Percentiles rank a stretch among this genome's conserved stretches.
phyloP scores from a whole-genome alignment of 2,797 vertebrate species.

The Urosaurus nigricauda region DNA sequence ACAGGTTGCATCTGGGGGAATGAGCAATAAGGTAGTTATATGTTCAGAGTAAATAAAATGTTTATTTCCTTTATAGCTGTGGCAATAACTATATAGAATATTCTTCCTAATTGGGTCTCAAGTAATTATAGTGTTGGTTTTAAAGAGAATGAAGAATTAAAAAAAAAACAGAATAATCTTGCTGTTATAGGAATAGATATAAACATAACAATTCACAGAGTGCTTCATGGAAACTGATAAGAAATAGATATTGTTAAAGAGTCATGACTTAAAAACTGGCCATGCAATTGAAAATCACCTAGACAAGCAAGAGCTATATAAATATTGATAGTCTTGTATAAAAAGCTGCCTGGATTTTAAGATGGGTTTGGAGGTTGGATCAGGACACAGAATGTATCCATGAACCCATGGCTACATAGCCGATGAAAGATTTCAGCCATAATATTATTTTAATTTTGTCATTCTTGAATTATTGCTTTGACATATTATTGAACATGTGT shows the following conservation, averaged over 20 bases:
- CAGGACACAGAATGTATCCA: too few relatives aligned
- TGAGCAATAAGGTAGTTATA: not conserved
- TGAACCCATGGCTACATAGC: too few relatives aligned
- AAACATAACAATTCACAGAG: not conserved
- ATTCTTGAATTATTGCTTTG: too few relatives aligned
- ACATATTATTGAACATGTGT: too few relatives aligned
- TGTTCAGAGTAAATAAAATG: not conserved
- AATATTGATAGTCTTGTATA: too few relatives aligned
- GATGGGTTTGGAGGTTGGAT: too few relatives aligned
- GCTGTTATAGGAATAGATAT: not conserved
- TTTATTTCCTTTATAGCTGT: not conserved
- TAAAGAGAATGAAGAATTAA: not conserved
- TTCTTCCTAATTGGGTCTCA: not conserved
- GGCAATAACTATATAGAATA: not conserved
- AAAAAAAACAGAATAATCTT: not conserved
- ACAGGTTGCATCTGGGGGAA: not conserved
- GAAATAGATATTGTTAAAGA: not conserved
- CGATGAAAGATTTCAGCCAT: too few relatives aligned
- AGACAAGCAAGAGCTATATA: not conserved
- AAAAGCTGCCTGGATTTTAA: too few relatives aligned
- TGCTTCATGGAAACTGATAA: not conserved
- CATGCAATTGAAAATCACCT: not conserved
- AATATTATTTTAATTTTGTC: too few relatives aligned
- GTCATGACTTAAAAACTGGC: not conserved
- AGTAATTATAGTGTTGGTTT: not conserved